Conservation (phyloP, 2,888 invertebrate species). For the Macrosiphum euphorbiae region DNA sequence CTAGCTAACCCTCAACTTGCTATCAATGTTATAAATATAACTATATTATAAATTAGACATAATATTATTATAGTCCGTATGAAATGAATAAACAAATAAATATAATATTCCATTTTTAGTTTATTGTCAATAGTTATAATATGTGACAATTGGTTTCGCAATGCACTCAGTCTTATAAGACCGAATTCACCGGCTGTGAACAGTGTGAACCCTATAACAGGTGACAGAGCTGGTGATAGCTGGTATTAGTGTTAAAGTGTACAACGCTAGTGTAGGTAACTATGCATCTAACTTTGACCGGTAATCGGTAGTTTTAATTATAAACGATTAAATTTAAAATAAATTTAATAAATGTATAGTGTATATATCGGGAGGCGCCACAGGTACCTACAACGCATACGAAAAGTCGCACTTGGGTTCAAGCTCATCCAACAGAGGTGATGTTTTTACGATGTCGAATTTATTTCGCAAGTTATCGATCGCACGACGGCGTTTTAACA, state of each 20-base stretch:
- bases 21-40: too few species aligned
- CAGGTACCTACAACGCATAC: background rate
- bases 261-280: background rate
- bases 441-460: slow-evolving; percentile 17
- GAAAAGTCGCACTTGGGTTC: background rate
- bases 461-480: background rate
- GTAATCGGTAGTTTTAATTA: background rate
- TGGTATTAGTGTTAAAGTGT: too few species aligned
- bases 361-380: background rate
- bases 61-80: too few species aligned
- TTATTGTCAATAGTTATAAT: background rate
- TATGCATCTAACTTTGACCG: background rate
- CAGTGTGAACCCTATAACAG: background rate
- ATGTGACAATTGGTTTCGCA: background rate
- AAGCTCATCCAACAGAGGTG: background rate
- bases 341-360: background rate
- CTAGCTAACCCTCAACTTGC: too few species aligned
- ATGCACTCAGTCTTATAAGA: background rate
- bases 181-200: background rate
- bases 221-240: background rate
- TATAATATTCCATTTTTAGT: too few species aligned
- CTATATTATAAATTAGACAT: too few species aligned
- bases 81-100: too few species aligned
- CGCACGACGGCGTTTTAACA: background rate
- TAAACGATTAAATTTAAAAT: background rate